Base-by-base conservation (phyloP, 30 jellyfish, hydroid and myxozoan genomes). In the Hydractinia echinata region DNA sequence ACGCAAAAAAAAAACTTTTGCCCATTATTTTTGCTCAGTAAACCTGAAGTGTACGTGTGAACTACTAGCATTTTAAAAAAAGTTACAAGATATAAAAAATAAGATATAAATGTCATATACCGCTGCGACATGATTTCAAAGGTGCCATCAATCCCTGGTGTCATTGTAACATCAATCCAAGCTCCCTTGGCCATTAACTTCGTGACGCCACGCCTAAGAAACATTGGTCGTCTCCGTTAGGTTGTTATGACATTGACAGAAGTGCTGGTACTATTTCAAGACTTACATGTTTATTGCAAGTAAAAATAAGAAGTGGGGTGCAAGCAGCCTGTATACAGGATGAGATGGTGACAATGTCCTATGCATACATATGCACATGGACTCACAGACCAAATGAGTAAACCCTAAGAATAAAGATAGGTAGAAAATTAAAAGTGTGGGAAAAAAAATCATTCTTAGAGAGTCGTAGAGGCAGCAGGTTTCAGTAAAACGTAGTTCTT, bases 121-220 rank as follows among this genome's bases (percentile, higher is more conserved):
- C 44, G 44, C 44, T 30, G 44, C 44, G 44, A 30, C 44, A 30
- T 30, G 2, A 93, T 76, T 15, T 87, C 89, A 54, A 87, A 79
- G 10, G 88, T 82, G 51, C 99, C 99, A 1, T 82, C 61, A 5
- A 84, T 92, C 13, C 99, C 99, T 91, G 82, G 87, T 5, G 99
- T 93, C 99, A 93, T 93, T 19, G 96, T 93, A 39, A 82, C 58
- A 69, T 93, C 99, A 58, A 93, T 87, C 96, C 96, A 93, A 8
- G 96, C 99, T 16, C 94, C 99, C 52, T 96, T 95, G 4, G 94
- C 74, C 5, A 93, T 88, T 10, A 93, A 85, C 71, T 80, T 93
- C 51, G 79, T 88, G 15, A 93, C 80, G 4, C 96, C 99, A 73
- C 87, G 83, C 48, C 99, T 93, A 64, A 30, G 44, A 30, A 30